These are phyloP conservation scores for Microplitis demolitor DNA, from an alignment of 1,140 invertebrate genomes.

Conservation along the genomic window DNA sequence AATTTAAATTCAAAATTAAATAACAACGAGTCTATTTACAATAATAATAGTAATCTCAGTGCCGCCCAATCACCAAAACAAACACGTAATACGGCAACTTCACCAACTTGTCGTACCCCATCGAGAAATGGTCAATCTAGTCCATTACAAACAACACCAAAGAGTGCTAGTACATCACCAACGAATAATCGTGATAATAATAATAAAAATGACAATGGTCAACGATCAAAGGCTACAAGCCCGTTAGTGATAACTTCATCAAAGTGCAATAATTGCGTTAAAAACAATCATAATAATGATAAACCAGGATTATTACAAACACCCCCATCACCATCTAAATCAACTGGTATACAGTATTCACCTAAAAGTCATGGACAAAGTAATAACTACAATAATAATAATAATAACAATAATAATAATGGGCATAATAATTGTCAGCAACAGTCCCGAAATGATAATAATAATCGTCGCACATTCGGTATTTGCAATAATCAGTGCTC, in stretches of 20 bases:
- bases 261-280: slow-evolving; percentile 58
- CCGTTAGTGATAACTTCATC: slow-evolving; percentile 29
- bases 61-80: slow-evolving; percentile 51
- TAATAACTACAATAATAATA: slow-evolving; percentile 34
- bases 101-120: slow-evolving; percentile 52
- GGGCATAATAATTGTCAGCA: slow-evolving; percentile 45
- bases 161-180: slow-evolving; percentile 43
- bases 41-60: slow-evolving; percentile 55
- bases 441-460: slow-evolving; percentile 32
- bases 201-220: slow-evolving; percentile 39
- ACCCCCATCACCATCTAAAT: slow-evolving; percentile 50
- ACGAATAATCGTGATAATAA: slow-evolving; percentile 30
- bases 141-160: slow-evolving; percentile 50
- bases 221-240: slow-evolving; percentile 24
- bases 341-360: slow-evolving; percentile 50
- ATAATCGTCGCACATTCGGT: slow-evolving; percentile 48
- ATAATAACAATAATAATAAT: slow-evolving; percentile 37
- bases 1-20: slow-evolving; percentile 40
- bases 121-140: slow-evolving; percentile 56
- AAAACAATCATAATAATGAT: slow-evolving; percentile 52
- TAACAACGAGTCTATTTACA: slow-evolving; percentile 57
- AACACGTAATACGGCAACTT: slow-evolving; percentile 52
- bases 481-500: slow-evolving; percentile 61
- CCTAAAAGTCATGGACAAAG: slow-evolving; percentile 48
- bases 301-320: slow-evolving; percentile 52